These are phyloP conservation scores for Polydrusus tereticollis DNA, from an alignment of 2,888 invertebrate species.

Conservation along the genomic window DNA sequence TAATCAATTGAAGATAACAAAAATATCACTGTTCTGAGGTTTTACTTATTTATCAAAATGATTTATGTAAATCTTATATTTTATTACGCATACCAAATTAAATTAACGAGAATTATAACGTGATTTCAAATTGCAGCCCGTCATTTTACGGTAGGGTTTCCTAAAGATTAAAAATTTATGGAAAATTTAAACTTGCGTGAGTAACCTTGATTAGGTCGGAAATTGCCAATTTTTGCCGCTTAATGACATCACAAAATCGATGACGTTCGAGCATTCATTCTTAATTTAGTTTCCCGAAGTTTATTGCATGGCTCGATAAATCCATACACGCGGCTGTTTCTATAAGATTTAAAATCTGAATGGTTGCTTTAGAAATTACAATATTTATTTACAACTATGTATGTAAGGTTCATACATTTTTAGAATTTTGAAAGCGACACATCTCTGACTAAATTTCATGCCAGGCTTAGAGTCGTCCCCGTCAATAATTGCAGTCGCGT, in stretches of 20 bases:
- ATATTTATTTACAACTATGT: no score
- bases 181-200: conserved; percentile 13
- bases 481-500: no score
- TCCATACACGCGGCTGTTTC: not conserved
- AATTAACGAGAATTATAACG: not conserved
- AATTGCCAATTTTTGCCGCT: conserved; percentile 29
- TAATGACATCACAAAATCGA: conserved; percentile 24
- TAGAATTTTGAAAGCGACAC: no score
- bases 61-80: not conserved
- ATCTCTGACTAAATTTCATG: no score
- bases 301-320: conserved; percentile 10
- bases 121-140: not conserved
- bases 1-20: no score
- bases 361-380: not conserved
- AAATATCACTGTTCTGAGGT: no score
- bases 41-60: not conserved
- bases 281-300: conserved; percentile 13
- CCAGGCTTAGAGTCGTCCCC: no score
- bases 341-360: not conserved
- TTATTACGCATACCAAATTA: not conserved
- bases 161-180: not conserved
- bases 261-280: conserved; percentile 22
- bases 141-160: conserved; percentile 1
- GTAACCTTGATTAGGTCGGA: conserved; percentile 18
- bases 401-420: no score